Evolutionary conservation across 2,888 invertebrate genomes (phyloP), one percentile per base, ranked within the genome.

Genomic region (Hofmannophila pseudospretella): DNA sequence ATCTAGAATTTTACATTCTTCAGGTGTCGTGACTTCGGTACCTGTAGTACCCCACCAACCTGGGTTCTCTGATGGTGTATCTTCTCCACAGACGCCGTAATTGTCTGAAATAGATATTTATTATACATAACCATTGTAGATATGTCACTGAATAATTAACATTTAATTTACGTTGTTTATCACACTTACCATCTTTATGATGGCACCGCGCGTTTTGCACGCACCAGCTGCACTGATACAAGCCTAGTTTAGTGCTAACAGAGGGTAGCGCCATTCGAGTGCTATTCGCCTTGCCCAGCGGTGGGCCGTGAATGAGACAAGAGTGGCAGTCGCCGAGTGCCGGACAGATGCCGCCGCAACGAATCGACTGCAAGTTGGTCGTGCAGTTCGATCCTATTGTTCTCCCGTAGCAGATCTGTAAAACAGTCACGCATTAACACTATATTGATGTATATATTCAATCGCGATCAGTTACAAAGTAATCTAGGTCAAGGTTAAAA

Each of bases 1-100:
- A 69, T 95, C 95, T 49, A 92, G 78, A 34, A 90, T 84, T 39
- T 94, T 92, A 63, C 97, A 97, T 62, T 94, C 91, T 19, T 93
- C 91, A 0, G 96, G 92, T 25, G 87, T 81, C 0, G 90, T 89
- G 14, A 95, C 91, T 72, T 93, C 93, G 0, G 92, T 92, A 11
- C 96, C 96, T 41, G 93, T 92, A 1, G 91, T 80, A 2, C 96
- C 96, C 97, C 97, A 97, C 96, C 96, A 97, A 0, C 95, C 95
- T 0, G 93, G 92, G 48, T 92, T 92, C 62, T 93, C 93, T 5
- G 93, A 93, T 0, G 93, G 93, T 12, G 93, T 93, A 56, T 94
- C 94, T 62, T 95, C 95, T 0, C 95, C 95, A 54, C 96, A 96
- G 5, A 94, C 93, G 0, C 95, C 95, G 52, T 92, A 93, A 66